These are phyloP conservation scores for Melinaea marsaeus DNA, from an alignment of 2,888 invertebrate genomes.

Conservation along the genomic window DNA sequence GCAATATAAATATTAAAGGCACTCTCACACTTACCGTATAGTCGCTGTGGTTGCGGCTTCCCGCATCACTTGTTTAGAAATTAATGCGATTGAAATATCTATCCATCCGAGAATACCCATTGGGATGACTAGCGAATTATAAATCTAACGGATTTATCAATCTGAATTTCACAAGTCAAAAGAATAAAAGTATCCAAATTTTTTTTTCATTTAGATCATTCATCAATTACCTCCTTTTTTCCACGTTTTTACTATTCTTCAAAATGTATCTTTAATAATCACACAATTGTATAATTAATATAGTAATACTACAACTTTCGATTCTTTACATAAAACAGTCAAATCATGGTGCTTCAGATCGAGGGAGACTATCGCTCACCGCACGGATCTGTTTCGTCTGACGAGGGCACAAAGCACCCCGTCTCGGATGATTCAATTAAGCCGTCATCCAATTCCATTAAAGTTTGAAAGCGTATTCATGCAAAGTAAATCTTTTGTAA, in stretches of 20 bases:
- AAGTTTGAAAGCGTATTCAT: constrained; percentile 39
- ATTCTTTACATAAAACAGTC: not conserved
- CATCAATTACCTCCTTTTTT: too few species aligned
- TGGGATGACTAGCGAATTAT: not conserved
- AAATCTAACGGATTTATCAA: not conserved
- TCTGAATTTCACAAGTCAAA: not conserved
- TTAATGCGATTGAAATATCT: constrained; percentile 2
- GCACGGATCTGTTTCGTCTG: constrained; percentile 6
- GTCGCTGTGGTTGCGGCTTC: constrained; percentile 8
- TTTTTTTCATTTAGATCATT: too few species aligned
- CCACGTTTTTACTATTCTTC: too few species aligned
- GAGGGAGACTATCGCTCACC: constrained; percentile 7
- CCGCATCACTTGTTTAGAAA: not conserved
- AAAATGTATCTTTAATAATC: too few species aligned
- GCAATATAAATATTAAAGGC: constrained; percentile 6
- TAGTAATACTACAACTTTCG: too few species aligned
- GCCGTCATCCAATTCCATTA: constrained; percentile 36
- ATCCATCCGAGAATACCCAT: not conserved
- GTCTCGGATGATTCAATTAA: constrained; percentile 31
- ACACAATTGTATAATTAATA: too few species aligned
- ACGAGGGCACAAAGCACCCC: constrained; percentile 10
- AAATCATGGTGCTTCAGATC: not conserved
- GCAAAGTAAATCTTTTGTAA: constrained; percentile 40
- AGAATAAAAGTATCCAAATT: not conserved
- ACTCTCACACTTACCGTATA: constrained; percentile 8